phyloP scores from a whole-genome alignment of 2,797 vertebrate genomes.

The Argya squamiceps region DNA sequence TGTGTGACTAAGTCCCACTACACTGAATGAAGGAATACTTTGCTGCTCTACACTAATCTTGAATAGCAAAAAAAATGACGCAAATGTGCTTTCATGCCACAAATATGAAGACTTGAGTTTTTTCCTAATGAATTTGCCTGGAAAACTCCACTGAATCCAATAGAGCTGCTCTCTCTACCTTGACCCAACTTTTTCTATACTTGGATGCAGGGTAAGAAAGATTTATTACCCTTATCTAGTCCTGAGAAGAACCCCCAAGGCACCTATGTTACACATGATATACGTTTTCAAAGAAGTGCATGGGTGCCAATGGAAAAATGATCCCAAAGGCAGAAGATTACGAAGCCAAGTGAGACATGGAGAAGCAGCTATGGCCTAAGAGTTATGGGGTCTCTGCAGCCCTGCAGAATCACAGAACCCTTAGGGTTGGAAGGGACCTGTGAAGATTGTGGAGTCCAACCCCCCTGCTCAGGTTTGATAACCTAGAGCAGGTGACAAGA shows the following conservation, averaged over 20 bases:
- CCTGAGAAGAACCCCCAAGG: background rate
- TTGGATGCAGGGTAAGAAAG: background rate
- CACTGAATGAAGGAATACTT: background rate
- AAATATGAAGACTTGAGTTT: background rate
- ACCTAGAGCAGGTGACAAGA: background rate
- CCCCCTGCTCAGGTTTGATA: background rate
- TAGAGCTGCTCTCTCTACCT: background rate
- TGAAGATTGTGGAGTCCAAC: background rate
- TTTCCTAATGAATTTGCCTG: background rate
- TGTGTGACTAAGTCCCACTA: background rate
- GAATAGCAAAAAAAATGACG: background rate
- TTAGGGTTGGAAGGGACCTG: background rate
- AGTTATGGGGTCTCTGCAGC: background rate
- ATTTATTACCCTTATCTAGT: background rate
- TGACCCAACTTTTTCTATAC: background rate
- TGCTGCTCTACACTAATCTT: background rate
- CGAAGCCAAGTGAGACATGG: fast-evolving
- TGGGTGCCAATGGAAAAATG: background rate
- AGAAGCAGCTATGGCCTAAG: background rate
- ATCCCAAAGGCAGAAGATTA: background rate
- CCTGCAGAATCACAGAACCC: background rate
- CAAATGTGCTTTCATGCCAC: background rate
- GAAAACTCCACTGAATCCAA: background rate
- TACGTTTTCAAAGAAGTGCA: background rate
- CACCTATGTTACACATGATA: fast-evolving